These are phyloP conservation scores for Cheilosia vernalis DNA, from an alignment of 2,888 invertebrate species.

Conservation along the genomic window DNA sequence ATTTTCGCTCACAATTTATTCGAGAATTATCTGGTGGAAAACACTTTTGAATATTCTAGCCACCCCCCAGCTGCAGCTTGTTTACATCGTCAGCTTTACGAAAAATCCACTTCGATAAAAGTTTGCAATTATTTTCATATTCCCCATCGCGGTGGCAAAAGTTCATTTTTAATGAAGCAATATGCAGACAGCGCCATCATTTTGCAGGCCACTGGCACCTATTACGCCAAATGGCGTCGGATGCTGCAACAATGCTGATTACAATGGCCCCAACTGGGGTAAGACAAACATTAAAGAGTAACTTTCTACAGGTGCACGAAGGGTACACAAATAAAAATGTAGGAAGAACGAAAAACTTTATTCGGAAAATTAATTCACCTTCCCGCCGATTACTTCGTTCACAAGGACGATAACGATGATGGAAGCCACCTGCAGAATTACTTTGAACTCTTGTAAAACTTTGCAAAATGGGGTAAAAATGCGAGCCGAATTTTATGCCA, in stretches of 20 bases:
- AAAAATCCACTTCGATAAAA: constrained; percentile 50
- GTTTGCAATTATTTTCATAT: constrained; percentile 66
- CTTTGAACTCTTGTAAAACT: constrained; percentile 15
- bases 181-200: constrained; percentile 53
- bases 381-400: background rate
- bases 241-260: constrained; percentile 59
- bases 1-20: constrained; percentile 47
- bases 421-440: constrained; percentile 40
- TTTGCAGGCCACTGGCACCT: constrained; percentile 26
- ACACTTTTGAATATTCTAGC: constrained; percentile 61
- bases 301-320: constrained; percentile 42
- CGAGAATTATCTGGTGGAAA: constrained; percentile 49
- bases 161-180: constrained; percentile 67
- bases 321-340: background rate
- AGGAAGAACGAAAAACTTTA: background rate
- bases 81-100: constrained; percentile 20
- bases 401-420: constrained; percentile 37
- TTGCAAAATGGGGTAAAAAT: background rate
- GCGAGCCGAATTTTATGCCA: background rate
- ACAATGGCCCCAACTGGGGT: constrained; percentile 21
- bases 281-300: constrained; percentile 28
- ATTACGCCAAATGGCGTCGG: constrained; percentile 47
- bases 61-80: background rate
- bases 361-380: constrained; percentile 10
- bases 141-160: constrained; percentile 23